Evolutionary conservation across 2,888 invertebrate genomes (phyloP).

Genomic region (Agrotis ipsilon): DNA sequence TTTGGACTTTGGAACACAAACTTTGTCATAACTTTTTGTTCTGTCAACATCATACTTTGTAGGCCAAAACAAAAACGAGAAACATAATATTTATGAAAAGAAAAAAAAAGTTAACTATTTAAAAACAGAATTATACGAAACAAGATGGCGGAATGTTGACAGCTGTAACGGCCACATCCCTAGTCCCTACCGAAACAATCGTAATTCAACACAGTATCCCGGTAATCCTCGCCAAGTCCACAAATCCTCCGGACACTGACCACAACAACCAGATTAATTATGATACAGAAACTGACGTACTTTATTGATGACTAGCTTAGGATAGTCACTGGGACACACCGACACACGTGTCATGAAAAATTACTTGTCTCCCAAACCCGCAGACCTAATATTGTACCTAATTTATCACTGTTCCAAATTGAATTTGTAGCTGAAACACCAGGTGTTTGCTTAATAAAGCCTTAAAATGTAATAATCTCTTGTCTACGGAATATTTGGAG

Average conservation of each 20-base stretch:
- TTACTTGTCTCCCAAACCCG: slow-evolving; percentile 19
- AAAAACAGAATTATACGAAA: slow-evolving; percentile 1
- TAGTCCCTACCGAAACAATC: slow-evolving; percentile 18
- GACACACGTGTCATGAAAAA: slow-evolving; percentile 36
- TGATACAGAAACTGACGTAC: slow-evolving; percentile 62
- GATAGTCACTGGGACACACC: not conserved
- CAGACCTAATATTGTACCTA: not conserved
- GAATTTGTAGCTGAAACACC: slow-evolving; percentile 12
- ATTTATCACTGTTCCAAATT: slow-evolving; percentile 14
- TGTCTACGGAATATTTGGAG: slow-evolving; percentile 1
- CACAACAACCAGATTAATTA: slow-evolving; percentile 60
- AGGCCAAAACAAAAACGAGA: slow-evolving; percentile 4
- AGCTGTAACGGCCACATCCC: slow-evolving; percentile 17
- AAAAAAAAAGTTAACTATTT: not conserved
- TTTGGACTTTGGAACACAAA: slow-evolving; percentile 12
- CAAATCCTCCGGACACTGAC: slow-evolving; percentile 58
- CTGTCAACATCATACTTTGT: slow-evolving; percentile 10
- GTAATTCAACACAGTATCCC: slow-evolving; percentile 52
- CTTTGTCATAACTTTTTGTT: slow-evolving; percentile 19
- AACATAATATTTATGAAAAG: not conserved
- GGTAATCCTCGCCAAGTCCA: slow-evolving; percentile 57
- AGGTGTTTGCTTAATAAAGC: not conserved
- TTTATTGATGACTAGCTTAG: slow-evolving; percentile 59
- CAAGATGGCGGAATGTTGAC: not conserved
- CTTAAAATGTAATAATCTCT: slow-evolving; percentile 5